phyloP scores from a whole-genome alignment of 64 coral and sea anemone species.

The Cladopsammia gracilis region DNA sequence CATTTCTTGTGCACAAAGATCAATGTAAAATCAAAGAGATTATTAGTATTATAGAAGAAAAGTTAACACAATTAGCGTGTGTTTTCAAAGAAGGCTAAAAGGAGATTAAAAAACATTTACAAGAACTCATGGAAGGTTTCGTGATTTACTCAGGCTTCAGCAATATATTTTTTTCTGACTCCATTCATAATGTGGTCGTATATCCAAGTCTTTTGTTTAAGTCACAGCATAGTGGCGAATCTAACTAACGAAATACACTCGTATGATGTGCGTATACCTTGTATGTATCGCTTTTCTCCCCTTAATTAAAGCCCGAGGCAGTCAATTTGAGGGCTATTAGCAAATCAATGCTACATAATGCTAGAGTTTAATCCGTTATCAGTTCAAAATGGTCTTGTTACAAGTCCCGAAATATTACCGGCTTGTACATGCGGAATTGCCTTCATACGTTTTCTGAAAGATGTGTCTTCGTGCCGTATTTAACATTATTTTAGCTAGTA shows the following conservation, averaged over 20 bases:
- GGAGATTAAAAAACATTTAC: background rate
- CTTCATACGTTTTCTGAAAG: no score
- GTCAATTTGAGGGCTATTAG: background rate
- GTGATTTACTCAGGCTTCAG: background rate
- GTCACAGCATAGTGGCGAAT: background rate
- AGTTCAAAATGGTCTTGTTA: background rate
- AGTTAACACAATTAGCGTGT: background rate
- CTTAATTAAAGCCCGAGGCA: background rate
- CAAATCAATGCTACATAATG: no score
- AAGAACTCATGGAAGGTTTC: constrained; percentile 2
- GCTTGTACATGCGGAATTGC: no score
- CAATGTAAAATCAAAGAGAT: background rate
- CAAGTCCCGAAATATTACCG: background rate
- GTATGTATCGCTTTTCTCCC: background rate
- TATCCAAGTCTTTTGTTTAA: constrained; percentile 20
- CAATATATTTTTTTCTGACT: constrained; percentile 24
- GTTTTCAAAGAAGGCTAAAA: background rate
- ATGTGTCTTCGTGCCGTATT: no score
- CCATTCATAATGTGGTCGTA: constrained; percentile 10
- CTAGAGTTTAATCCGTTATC: background rate
- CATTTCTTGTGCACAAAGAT: background rate
- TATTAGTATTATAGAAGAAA: background rate
- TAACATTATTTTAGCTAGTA: no score
- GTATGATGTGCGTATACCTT: background rate
- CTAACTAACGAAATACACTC: background rate